A percentile compares a stretch with the other conserved stretches of the same genome.
These are phyloP conservation scores for Rissa tridactyla DNA, from an alignment of 2,113 vertebrate species.

Conservation along the genomic window DNA sequence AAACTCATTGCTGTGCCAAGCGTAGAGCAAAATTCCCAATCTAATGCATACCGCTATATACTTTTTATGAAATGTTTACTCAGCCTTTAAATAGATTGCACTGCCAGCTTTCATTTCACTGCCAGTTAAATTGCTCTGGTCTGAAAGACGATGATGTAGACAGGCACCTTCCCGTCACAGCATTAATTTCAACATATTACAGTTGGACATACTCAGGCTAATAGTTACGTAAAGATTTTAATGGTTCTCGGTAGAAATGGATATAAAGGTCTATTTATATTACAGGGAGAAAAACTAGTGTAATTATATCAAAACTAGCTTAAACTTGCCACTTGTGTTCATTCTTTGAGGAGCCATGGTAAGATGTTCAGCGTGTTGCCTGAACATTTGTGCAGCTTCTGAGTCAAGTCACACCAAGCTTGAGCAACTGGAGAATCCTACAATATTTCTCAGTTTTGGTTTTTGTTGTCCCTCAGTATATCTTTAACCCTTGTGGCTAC, in stretches of 20 bases:
- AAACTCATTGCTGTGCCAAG: background rate
- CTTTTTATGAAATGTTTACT: background rate
- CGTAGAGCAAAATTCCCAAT: background rate
- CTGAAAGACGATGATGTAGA: background rate
- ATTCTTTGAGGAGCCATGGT: background rate
- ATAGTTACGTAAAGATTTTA: background rate
- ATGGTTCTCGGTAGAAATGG: background rate
- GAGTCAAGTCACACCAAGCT: background rate
- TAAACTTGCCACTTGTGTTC: background rate
- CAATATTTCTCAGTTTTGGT: background rate
- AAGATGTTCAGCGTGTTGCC: fast-evolving
- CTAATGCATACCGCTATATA: fast-evolving
- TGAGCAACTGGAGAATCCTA: background rate
- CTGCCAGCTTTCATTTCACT: background rate
- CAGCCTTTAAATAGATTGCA: background rate
- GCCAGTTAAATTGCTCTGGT: background rate
- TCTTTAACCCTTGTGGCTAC: background rate
- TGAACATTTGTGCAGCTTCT: background rate
- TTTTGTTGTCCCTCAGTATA: background rate
- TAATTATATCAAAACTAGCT: background rate
- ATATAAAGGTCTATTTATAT: background rate
- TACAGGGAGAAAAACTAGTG: background rate
- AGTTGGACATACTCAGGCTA: background rate
- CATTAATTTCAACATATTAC: background rate
- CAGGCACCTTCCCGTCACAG: fast-evolving